phyloP scores from a whole-genome alignment of 2,888 invertebrate species.

The Venusia cambrica region DNA sequence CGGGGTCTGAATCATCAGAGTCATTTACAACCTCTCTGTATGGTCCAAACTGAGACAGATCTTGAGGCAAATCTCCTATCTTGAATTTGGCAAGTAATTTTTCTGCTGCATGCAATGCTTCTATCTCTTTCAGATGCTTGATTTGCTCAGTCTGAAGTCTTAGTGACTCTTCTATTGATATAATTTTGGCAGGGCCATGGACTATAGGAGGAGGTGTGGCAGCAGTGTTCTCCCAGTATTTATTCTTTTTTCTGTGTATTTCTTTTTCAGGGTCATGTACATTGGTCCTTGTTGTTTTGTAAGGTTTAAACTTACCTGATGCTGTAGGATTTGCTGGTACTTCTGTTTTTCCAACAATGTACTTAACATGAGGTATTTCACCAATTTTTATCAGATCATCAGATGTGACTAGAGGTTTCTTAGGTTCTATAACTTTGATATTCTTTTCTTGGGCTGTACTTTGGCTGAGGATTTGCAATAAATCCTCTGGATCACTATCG shows the following conservation, averaged over 20 bases:
- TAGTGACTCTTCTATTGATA: constrained; percentile 80
- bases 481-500: constrained; percentile 81
- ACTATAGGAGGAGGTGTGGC: constrained; percentile 82
- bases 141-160: constrained; percentile 77
- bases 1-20: constrained; percentile 55
- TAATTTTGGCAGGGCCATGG: constrained; percentile 74
- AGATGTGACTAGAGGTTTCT: constrained; percentile 71
- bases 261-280: constrained; percentile 80
- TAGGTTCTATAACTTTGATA: constrained; percentile 62
- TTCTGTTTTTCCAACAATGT: constrained; percentile 77
- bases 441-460: constrained; percentile 72
- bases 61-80: constrained; percentile 54
- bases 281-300: constrained; percentile 78
- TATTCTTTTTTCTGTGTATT: constrained; percentile 66
- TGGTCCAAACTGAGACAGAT: constrained; percentile 53
- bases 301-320: constrained; percentile 77
- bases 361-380: constrained; percentile 73
- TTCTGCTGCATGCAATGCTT: constrained; percentile 80
- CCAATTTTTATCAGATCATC: constrained; percentile 74
- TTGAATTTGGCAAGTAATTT: constrained; percentile 65
- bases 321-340: constrained; percentile 43
- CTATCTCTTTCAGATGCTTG: constrained; percentile 66
- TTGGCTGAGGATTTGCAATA: constrained; percentile 81
- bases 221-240: constrained; percentile 83
- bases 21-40: constrained; percentile 62